These are phyloP conservation scores for Benthosema pterotum DNA, from an alignment of 2,797 vertebrate genomes.

Conservation along the genomic window DNA sequence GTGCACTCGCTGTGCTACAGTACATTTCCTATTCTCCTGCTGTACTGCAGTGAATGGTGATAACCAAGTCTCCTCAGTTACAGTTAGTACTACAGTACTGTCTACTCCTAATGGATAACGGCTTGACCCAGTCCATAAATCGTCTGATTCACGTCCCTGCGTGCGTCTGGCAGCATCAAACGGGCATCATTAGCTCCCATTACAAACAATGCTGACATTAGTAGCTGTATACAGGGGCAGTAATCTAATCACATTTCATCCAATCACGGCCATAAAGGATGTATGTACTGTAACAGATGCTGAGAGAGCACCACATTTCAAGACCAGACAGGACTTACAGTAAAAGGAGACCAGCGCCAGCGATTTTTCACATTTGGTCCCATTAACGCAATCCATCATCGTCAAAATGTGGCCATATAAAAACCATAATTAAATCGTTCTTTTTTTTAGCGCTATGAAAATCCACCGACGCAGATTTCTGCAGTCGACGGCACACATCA, in stretches of 20 bases:
- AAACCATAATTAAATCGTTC: too few species aligned
- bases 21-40: slow-evolving; percentile 22
- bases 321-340: too few species aligned
- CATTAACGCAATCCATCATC: too few species aligned
- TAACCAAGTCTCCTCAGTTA: slow-evolving; percentile 44
- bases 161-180: slow-evolving; percentile 65
- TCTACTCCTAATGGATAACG: slow-evolving; percentile 59
- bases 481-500: too few species aligned
- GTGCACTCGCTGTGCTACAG: slow-evolving; percentile 17
- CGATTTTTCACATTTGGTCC: too few species aligned
- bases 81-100: slow-evolving; percentile 20
- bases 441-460: too few species aligned
- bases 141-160: slow-evolving; percentile 63
- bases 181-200: slow-evolving; percentile 65
- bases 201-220: slow-evolving; percentile 55
- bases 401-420: too few species aligned
- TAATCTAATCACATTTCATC: slow-evolving; percentile 59
- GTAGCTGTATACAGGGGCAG: slow-evolving; percentile 46
- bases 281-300: slow-evolving; percentile 28
- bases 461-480: too few species aligned
- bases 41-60: too few species aligned
- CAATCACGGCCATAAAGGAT: slow-evolving; percentile 50
- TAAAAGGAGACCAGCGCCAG: too few species aligned
- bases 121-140: slow-evolving; percentile 66
- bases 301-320: slow-evolving; percentile 7